Evolutionary conservation across 2,797 vertebrate genomes (phyloP), one percentile per base, ranked within the genome.

Genomic region (Spinus pinus): DNA sequence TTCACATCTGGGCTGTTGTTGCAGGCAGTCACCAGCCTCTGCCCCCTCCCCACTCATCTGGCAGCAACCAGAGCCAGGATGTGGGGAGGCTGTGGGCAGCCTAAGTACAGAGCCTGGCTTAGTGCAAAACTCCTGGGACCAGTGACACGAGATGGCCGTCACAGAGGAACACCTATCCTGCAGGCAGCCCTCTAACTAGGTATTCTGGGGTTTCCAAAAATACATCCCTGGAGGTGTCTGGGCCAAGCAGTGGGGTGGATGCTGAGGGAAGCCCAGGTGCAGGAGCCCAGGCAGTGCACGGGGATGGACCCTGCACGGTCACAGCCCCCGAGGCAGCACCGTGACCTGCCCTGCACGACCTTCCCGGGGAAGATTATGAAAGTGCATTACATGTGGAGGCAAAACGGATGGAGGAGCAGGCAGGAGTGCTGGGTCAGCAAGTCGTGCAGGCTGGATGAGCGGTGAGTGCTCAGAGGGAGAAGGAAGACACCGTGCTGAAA

Each of bases 371-470:
- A 81, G 81, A 90, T 91, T 39, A 67, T 24, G 44, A 66, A 93
- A 66, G 57, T 31, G 17, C 80, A 46, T 75, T 86, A 58, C 2
- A 4, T 19, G 28, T 49, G 81, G 85, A 90, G 84, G 88, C 77
- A 70, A 50, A 95, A 75, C 13, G 84, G 91, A 81, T 89, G 90
- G 85, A 93, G 67, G 39, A 94, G 79, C 57, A 7, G 87, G 79
- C 80, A 67, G 84, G 83, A 95, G 64, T 95, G 93, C 91, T 95
- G 90, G 86, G 90, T 95, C 94, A 96, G 95, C 95, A 96, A 75
- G 91, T 90, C 17, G 8, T 19, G 23, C 91, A 83, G 88, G 80
- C 90, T 84, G 31, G 53, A 84, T 28, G 17, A 88, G 60, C 8
- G 2, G 71, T 28, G 60, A 92, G 94, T 5, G 6, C 58, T 62